Base-by-base conservation (phyloP, 37 sponge, comb jelly and placozoan species). In the Axinella damicornis region DNA sequence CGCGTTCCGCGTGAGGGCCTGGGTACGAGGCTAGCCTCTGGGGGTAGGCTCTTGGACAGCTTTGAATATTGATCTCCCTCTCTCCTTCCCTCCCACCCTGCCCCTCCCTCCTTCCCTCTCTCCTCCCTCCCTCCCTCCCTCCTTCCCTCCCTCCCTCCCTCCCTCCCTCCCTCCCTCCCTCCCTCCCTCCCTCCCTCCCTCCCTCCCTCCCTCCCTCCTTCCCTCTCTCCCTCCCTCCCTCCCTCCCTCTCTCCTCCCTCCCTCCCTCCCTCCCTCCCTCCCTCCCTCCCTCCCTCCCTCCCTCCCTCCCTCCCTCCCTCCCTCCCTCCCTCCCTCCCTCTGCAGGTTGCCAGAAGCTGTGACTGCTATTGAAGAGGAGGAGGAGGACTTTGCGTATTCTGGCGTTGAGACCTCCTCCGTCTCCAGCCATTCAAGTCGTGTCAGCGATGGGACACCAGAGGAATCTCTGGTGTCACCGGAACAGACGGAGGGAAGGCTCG, bases 201-300 rank as follows among this genome's bases (percentile, higher is more conserved):
- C 65, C 65, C 65, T 28, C 65, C 15, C 21, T 30, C 15, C 65
- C 65, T 64, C 65, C 65, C n/a, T n/a, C n/a, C n/a, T n/a, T n/a
- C 25, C 18, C 24, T 25, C 25, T 25, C 25, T 25, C 67, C 25
- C 18, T 13, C 67, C 25, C 24, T 25, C 25, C 67, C 25, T 13
- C 14, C 67, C 14, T 25, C 18, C 57, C 57, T 56, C 57, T 56
- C 57, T 56, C 15, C 57, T n/a, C n/a, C 57, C 18, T 19, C 18
- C 57, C 15, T 19, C 57, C 57, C 18, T 18, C 57, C 18, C 57
- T 18, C 65, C 65, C 65, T 64, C 65, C 65, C 65, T 30, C 15
- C 9, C 65, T 19, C 25, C 65, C n/a, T 18, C n/a, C n/a, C 9
- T 30, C 65, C 65, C 65, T 30, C 57, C 18, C 57, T 19, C 18